phyloP scores from a whole-genome alignment of 1,140 invertebrate genomes.

The Zelostemma sp. region DNA sequence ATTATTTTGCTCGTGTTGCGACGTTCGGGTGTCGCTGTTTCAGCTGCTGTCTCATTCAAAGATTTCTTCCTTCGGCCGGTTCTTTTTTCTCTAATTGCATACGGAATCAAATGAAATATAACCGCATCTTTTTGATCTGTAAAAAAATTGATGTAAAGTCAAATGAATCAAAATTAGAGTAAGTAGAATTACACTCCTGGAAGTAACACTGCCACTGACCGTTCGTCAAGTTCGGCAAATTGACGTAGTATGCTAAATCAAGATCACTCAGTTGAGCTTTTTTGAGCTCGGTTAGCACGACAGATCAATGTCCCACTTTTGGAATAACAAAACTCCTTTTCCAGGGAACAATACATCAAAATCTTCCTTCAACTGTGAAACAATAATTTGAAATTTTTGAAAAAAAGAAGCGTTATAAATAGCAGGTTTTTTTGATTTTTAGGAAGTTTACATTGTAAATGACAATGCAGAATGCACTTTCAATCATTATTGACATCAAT shows the following conservation, averaged over 20 bases:
- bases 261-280: neutral
- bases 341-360: constrained; percentile 6
- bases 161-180: too few relatives aligned
- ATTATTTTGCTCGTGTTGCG: neutral
- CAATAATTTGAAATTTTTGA: too few relatives aligned
- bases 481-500: neutral
- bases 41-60: neutral
- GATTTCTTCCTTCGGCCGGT: too few relatives aligned
- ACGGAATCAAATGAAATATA: constrained; percentile 1
- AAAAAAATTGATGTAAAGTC: neutral
- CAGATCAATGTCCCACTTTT: neutral
- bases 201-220: too few relatives aligned
- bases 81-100: neutral
- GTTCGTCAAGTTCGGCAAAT: too few relatives aligned
- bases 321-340: neutral
- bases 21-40: neutral
- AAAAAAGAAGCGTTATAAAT: neutral
- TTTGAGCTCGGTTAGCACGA: neutral
- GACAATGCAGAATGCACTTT: neutral
- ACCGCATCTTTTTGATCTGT: constrained; percentile 2
- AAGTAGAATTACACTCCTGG: too few relatives aligned
- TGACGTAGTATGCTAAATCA: too few relatives aligned
- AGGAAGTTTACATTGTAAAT: neutral
- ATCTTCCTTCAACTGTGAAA: constrained; percentile 3
- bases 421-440: neutral